Conservation (phyloP, 2,797 vertebrate genomes). For the Argyrosomus regius region DNA sequence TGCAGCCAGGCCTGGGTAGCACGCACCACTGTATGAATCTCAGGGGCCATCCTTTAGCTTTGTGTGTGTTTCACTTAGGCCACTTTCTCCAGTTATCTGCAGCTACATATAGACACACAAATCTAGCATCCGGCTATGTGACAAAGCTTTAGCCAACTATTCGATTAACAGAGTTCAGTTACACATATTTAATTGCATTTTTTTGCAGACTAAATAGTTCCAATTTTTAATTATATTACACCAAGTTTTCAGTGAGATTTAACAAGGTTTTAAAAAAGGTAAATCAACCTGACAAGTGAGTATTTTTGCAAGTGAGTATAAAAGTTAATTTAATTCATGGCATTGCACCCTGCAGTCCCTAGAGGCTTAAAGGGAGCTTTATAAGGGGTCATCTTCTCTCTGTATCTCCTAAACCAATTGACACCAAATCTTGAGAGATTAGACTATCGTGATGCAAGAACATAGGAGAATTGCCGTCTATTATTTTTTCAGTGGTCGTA, state of each 20-base stretch:
- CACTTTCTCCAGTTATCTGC: slow-evolving; percentile 13
- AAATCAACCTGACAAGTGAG: background rate
- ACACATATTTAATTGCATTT: background rate
- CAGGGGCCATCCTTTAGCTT: slow-evolving; percentile 66
- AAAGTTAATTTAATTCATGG: slow-evolving; percentile 8
- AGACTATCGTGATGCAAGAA: background rate
- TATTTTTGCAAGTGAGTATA: background rate
- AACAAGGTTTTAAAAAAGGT: background rate
- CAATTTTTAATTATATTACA: background rate
- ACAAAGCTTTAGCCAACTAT: background rate
- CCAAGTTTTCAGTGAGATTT: background rate
- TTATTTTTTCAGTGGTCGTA: background rate
- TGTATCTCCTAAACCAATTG: slow-evolving; percentile 22
- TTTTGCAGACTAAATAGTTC: background rate
- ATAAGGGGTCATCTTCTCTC: slow-evolving; percentile 2
- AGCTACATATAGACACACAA: slow-evolving; percentile 2
- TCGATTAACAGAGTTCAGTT: background rate
- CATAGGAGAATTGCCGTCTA: background rate
- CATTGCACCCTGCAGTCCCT: background rate
- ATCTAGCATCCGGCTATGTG: background rate
- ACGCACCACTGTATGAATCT: slow-evolving; percentile 67
- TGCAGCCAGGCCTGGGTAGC: slow-evolving; percentile 91
- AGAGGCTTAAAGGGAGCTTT: background rate
- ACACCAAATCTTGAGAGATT: background rate
- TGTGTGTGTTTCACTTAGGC: background rate